Evolutionary conservation across 2,797 vertebrate genomes (phyloP).

Genomic region (Gobio occitaniae): DNA sequence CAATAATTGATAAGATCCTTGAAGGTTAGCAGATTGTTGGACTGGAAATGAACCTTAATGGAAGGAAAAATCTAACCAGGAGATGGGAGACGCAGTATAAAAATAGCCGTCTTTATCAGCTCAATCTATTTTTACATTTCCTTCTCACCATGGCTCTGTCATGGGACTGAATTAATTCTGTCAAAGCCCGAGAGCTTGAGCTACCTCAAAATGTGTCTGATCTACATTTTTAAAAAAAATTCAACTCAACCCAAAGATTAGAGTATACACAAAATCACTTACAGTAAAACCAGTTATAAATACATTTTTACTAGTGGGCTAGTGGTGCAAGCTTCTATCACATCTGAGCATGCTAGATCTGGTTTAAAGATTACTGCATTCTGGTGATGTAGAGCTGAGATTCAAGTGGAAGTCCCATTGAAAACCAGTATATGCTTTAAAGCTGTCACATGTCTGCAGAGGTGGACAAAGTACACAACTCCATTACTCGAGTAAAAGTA

Average conservation of each 20-base stretch:
- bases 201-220: conserved; percentile 25
- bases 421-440: neutral
- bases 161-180: conserved; percentile 47
- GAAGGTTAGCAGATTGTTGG: neutral
- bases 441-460: no score
- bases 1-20: neutral
- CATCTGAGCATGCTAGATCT: neutral
- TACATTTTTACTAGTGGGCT: neutral
- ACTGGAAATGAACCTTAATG: conserved; percentile 17
- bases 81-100: conserved; percentile 15
- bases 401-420: neutral
- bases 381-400: neutral
- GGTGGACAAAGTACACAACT: no score
- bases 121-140: conserved; percentile 51
- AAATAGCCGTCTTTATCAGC: conserved; percentile 42
- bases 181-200: conserved; percentile 29
- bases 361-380: neutral
- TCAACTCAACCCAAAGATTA: neutral
- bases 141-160: conserved; percentile 16
- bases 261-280: neutral
- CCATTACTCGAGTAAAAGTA: no score
- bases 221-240: conserved; percentile 10
- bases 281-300: conserved; percentile 3
- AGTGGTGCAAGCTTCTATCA: neutral
- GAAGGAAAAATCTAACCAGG: conserved; percentile 4